Base-by-base conservation (phyloP, 1,140 invertebrate genomes). In the Lordiphosa clarofinis region DNA sequence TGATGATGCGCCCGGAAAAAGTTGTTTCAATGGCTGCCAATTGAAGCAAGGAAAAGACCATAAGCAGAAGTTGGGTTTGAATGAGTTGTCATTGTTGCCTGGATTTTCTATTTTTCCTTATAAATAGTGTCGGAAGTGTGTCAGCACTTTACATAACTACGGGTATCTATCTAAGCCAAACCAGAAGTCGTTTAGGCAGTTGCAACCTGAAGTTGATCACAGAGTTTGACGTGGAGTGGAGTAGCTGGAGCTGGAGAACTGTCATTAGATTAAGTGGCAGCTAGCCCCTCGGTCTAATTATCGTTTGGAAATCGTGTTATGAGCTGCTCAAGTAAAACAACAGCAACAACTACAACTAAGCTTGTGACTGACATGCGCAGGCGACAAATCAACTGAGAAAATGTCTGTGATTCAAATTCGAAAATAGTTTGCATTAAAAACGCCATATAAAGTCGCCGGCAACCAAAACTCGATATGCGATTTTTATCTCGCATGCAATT, bases 181-280 rank as follows among this genome's bases (percentile, higher is more conserved):
- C 76, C 72, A 82, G 76, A 82, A 84, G 76, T 82, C 73, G 78
- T 69, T 73, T 82, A 76, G 70, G 58, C 73, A 75, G 68, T 75
- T 72, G 74, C 67, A 33, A 43, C 13, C 40, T 52, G 10, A 21
- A 57, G 56, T 42, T 43, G 56, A 44, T 53, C 47, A 15, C 10
- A 49, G 39, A 46, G 13, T 36, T n/a, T 31, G 24, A 36, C 42
- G 39, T 31, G 21, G 21, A 21, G 21, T 21, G 55, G 38, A 44
- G 39, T 43, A 19, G 37, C 31, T 39, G 37, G 37, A 24, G 39
- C 33, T 43, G 35, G 72, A 84, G 78, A 82, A 82, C 76, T 82
- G 76, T 68, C 76, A 82, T 82, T 82, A 82, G 72, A 76, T 84
- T 82, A 76, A 82, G 72, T 82, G 78, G 76, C 78, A 61, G 78